Evolutionary conservation across 2,797 vertebrate genomes (phyloP).

Genomic region (Nannoperca australis): DNA sequence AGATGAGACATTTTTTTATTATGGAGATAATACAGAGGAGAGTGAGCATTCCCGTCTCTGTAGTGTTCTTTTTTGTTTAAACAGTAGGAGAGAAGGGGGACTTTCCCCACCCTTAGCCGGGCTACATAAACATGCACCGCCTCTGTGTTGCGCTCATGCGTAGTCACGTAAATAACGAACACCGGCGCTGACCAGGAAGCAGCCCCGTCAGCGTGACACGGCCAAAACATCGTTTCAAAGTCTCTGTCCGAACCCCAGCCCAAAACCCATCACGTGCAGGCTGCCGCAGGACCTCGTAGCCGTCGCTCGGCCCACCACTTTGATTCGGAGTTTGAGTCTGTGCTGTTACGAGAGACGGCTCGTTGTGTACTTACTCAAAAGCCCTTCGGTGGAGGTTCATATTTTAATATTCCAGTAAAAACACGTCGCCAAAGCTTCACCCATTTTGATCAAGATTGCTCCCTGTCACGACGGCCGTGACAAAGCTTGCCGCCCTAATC

Average conservation of each 20-base stretch:
- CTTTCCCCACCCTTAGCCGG: not conserved
- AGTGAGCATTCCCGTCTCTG: not conserved
- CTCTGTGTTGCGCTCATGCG: too few relatives aligned
- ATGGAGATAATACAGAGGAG: constrained; percentile 3
- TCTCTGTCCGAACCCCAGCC: too few relatives aligned
- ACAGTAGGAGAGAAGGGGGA: constrained; percentile 19
- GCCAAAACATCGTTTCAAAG: too few relatives aligned
- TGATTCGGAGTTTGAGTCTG: not conserved
- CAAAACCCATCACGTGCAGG: not conserved
- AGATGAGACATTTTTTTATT: constrained; percentile 17
- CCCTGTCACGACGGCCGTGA: constrained; percentile 24
- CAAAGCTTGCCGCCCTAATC: constrained; percentile 29
- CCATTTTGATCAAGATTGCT: constrained; percentile 13
- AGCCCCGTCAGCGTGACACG: too few relatives aligned
- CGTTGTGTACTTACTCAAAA: not conserved
- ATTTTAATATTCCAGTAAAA: constrained; percentile 18
- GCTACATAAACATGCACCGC: too few relatives aligned
- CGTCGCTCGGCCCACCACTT: too few relatives aligned
- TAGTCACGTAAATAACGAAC: too few relatives aligned
- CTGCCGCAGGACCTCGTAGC: not conserved
- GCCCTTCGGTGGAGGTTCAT: not conserved
- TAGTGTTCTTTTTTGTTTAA: constrained; percentile 38
- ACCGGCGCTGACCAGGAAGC: too few relatives aligned
- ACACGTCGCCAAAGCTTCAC: constrained; percentile 12
- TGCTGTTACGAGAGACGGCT: not conserved